These are phyloP conservation scores for Kradibia gibbosae DNA, from an alignment of 1,140 invertebrate species.

Conservation along the genomic window DNA sequence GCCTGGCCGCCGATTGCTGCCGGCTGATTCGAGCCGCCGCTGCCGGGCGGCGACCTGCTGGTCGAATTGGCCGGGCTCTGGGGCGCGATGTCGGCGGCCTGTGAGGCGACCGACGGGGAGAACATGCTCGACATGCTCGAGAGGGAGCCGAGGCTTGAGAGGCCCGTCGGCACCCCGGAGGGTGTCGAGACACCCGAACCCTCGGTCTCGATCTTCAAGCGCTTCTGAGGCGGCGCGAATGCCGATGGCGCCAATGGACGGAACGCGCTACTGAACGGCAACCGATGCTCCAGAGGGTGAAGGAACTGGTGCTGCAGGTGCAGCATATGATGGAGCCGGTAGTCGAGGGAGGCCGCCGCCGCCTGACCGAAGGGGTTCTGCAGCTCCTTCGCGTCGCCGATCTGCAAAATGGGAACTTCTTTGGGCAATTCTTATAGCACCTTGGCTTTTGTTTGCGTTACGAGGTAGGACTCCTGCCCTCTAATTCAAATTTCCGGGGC, in stretches of 20 bases:
- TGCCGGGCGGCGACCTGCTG: slow-evolving; percentile 58
- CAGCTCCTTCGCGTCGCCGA: slow-evolving; percentile 73
- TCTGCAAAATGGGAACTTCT: too few relatives aligned
- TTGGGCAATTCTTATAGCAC: too few relatives aligned
- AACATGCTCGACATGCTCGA: slow-evolving; percentile 72
- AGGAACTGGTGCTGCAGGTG: slow-evolving; percentile 74
- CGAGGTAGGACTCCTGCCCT: too few relatives aligned
- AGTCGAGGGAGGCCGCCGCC: slow-evolving; percentile 69
- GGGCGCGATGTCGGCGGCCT: slow-evolving; percentile 61
- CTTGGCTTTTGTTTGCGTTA: too few relatives aligned
- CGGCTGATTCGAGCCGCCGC: slow-evolving; percentile 25
- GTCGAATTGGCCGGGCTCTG: slow-evolving; percentile 61
- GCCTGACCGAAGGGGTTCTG: slow-evolving; percentile 71
- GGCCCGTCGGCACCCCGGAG: slow-evolving; percentile 63
- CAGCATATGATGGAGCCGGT: slow-evolving; percentile 75
- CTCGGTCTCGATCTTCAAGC: slow-evolving; percentile 72
- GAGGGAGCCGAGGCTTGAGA: slow-evolving; percentile 66
- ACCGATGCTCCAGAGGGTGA: slow-evolving; percentile 70
- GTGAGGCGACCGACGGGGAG: slow-evolving; percentile 62
- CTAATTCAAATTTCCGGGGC: too few relatives aligned
- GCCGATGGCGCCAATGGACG: slow-evolving; percentile 72
- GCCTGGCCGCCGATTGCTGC: slow-evolving; percentile 52
- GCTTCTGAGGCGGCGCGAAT: slow-evolving; percentile 74
- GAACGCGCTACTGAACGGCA: slow-evolving; percentile 68
- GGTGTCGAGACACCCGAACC: slow-evolving; percentile 42